Conservation (phyloP, 2,113 vertebrate species). For the Elephantulus edwardii region DNA sequence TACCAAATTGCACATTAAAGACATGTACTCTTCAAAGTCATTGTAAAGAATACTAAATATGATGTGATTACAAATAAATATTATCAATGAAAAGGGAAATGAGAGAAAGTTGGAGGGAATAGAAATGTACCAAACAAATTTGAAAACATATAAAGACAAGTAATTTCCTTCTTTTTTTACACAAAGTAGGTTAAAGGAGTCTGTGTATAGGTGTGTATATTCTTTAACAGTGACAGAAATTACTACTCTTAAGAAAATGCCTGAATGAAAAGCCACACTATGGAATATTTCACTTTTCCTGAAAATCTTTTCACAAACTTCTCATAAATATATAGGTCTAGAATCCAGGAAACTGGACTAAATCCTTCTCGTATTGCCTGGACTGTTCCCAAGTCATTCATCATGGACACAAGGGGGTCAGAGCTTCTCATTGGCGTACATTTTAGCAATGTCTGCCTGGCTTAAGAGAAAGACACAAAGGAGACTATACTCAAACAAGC, state of each 20-base stretch:
- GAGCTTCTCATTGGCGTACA: conserved; percentile 56
- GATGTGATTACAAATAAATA: not conserved
- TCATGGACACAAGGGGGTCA: conserved; percentile 44
- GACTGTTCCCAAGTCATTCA: conserved; percentile 62
- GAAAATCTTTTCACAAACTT: conserved; percentile 70
- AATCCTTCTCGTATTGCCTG: conserved; percentile 68
- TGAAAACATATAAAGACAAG: not conserved
- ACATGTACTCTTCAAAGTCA: not conserved
- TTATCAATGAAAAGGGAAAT: not conserved
- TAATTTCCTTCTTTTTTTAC: not conserved
- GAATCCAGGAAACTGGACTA: conserved; percentile 67
- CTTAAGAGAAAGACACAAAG: conserved; percentile 56
- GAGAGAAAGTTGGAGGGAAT: not conserved
- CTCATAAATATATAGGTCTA: conserved; percentile 75
- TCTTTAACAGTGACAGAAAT: not conserved
- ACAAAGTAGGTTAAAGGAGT: not conserved
- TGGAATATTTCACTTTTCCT: conserved; percentile 59
- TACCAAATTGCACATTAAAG: not conserved
- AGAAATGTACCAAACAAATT: not conserved
- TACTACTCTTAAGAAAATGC: conserved; percentile 51
- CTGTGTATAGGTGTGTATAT: too few relatives aligned
- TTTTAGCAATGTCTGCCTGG: conserved; percentile 39
- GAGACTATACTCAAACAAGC: conserved; percentile 8
- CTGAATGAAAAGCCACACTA: conserved; percentile 70
- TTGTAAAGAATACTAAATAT: not conserved